Conservation (phyloP, 2,888 invertebrate genomes). For the Eilema caniola region DNA sequence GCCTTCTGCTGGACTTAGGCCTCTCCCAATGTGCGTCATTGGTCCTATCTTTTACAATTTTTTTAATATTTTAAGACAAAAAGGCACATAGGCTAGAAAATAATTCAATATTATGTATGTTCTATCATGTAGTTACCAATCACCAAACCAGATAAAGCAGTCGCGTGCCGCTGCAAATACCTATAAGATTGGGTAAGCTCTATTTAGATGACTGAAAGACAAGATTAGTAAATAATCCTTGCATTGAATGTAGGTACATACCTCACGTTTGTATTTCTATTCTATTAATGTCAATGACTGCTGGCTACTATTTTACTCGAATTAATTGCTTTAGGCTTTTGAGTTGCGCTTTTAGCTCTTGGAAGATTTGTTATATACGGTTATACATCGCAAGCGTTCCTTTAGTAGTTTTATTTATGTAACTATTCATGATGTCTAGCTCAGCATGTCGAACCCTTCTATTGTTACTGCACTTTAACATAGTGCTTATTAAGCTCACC, state of each 20-base stretch:
- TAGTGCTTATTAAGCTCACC: slow-evolving; percentile 42
- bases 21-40: too few relatives aligned
- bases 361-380: background rate
- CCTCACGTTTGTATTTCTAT: slow-evolving; percentile 32
- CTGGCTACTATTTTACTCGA: background rate
- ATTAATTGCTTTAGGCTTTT: too few relatives aligned
- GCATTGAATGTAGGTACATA: slow-evolving; percentile 37
- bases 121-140: background rate
- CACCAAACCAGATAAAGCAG: slow-evolving; percentile 35
- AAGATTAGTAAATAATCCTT: slow-evolving; percentile 42
- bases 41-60: too few relatives aligned
- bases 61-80: too few relatives aligned
- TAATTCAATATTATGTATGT: background rate
- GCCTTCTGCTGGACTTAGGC: too few relatives aligned
- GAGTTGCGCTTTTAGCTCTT: too few relatives aligned
- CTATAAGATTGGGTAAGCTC: slow-evolving; percentile 33
- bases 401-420: background rate
- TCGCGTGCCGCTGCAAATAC: slow-evolving; percentile 24
- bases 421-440: slow-evolving; percentile 26
- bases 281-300: slow-evolving; percentile 10
- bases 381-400: background rate
- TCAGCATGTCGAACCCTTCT: slow-evolving; percentile 34
- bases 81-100: background rate
- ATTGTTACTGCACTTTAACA: slow-evolving; percentile 25
- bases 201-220: slow-evolving; percentile 51